phyloP scores from a whole-genome alignment of 1,140 invertebrate genomes.

The Sycobia sp. region DNA sequence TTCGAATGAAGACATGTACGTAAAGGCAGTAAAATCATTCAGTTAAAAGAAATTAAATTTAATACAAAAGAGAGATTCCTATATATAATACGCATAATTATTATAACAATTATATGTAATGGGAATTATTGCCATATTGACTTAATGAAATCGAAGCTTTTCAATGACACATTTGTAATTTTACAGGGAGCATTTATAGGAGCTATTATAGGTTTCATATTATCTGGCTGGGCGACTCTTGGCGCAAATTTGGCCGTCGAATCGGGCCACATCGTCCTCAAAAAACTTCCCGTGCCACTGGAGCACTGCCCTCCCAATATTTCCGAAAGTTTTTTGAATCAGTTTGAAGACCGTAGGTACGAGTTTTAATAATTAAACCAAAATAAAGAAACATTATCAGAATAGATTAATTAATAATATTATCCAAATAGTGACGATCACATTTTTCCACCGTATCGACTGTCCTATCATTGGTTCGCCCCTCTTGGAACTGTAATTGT shows the following conservation, averaged over 20 bases:
- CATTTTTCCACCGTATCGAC: slow-evolving; percentile 72
- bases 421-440: slow-evolving; percentile 49
- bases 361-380: too few species aligned
- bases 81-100: too few species aligned
- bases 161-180: too few species aligned
- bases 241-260: slow-evolving; percentile 50
- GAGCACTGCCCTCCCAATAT: slow-evolving; percentile 47
- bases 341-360: slow-evolving; percentile 49
- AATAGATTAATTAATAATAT: slow-evolving; percentile 23
- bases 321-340: slow-evolving; percentile 47
- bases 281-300: slow-evolving; percentile 50
- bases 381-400: too few species aligned
- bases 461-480: slow-evolving; percentile 81
- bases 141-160: too few species aligned
- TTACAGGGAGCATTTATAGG: slow-evolving; percentile 54
- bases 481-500: slow-evolving; percentile 69
- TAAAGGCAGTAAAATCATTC: too few species aligned
- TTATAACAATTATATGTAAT: too few species aligned
- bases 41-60: too few species aligned
- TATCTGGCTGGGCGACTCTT: slow-evolving; percentile 54
- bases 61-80: too few species aligned
- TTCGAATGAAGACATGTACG: too few species aligned
- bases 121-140: too few species aligned
- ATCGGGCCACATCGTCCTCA: slow-evolving; percentile 44
- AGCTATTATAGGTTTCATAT: slow-evolving; percentile 48